Evolutionary conservation across 2,113 vertebrate species (phyloP).

Genomic region (Sisor rabdophorus): DNA sequence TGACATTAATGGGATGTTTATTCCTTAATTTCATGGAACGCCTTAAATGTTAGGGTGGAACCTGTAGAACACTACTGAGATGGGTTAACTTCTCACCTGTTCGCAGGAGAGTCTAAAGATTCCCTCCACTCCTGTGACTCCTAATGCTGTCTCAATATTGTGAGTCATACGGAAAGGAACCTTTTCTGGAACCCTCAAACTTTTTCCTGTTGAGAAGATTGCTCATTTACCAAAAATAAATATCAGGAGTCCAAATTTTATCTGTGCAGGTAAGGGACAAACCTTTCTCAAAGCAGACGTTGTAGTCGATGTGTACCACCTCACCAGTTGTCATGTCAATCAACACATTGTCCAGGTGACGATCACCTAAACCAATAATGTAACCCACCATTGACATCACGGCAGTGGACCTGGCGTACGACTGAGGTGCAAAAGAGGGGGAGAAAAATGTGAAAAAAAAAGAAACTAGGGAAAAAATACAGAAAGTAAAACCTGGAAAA

Average conservation of each 20-base stretch:
- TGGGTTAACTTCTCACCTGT: conserved; percentile 77
- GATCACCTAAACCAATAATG: conserved; percentile 96
- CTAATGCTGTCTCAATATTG: conserved; percentile 93
- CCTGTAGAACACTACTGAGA: no score
- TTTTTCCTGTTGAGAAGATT: conserved; percentile 78
- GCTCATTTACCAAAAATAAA: not conserved
- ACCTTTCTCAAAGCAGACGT: conserved; percentile 99
- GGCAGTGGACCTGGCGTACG: conserved; percentile 93
- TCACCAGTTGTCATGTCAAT: conserved; percentile 99
- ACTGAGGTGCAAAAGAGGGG: conserved; percentile 61
- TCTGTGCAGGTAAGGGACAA: not conserved
- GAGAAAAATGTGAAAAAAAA: not conserved
- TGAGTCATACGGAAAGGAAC: conserved; percentile 98
- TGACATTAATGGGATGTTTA: no score
- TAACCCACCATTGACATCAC: conserved; percentile 99
- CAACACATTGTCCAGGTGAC: conserved; percentile 97
- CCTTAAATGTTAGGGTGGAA: no score
- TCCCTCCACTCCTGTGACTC: conserved; percentile 94
- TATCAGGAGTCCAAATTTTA: not conserved
- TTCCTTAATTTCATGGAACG: no score
- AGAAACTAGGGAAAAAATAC: not conserved
- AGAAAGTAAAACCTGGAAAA: no score
- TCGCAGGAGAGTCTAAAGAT: conserved; percentile 97
- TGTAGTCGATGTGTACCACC: conserved; percentile 99
- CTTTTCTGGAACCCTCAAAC: conserved; percentile 94